Conservation (phyloP, 92 coral and sea anemone species). For the Porites divaricata region DNA sequence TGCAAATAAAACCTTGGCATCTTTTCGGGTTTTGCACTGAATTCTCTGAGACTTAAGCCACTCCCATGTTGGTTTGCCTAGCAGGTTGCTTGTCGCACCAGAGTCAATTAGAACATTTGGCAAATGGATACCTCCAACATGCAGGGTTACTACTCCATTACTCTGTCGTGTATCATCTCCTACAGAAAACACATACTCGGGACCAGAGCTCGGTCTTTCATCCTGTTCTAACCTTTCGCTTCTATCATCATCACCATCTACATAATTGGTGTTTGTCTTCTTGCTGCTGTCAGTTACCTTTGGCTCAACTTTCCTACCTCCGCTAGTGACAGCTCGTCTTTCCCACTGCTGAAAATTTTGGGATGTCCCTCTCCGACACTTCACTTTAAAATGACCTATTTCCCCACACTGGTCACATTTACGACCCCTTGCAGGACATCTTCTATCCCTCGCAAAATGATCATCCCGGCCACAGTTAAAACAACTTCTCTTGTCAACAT, state of each 20-base stretch:
- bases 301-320: neutral
- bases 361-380: constrained; percentile 8
- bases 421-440: constrained; percentile 9
- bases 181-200: constrained; percentile 33
- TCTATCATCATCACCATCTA: neutral
- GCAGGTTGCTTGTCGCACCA: constrained; percentile 24
- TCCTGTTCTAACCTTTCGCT: neutral
- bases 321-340: neutral
- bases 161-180: constrained; percentile 13
- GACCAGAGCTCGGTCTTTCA: neutral
- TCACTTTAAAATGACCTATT: constrained; percentile 9
- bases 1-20: constrained; percentile 16
- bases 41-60: constrained; percentile 24
- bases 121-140: constrained; percentile 33
- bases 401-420: constrained; percentile 38
- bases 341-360: constrained; percentile 1
- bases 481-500: constrained; percentile 20
- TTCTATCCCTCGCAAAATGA: constrained; percentile 34
- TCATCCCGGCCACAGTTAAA: constrained; percentile 29
- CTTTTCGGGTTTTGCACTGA: constrained; percentile 24
- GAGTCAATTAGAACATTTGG: constrained; percentile 47
- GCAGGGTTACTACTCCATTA: constrained; percentile 15
- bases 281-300: neutral
- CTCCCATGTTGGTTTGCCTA: constrained; percentile 36
- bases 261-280: constrained; percentile 29